Percentiles rank a stretch among this genome's conserved stretches.
Evolutionary conservation across 2,113 vertebrate genomes (phyloP).

Genomic region (Petrocephalus microphthalmus): DNA sequence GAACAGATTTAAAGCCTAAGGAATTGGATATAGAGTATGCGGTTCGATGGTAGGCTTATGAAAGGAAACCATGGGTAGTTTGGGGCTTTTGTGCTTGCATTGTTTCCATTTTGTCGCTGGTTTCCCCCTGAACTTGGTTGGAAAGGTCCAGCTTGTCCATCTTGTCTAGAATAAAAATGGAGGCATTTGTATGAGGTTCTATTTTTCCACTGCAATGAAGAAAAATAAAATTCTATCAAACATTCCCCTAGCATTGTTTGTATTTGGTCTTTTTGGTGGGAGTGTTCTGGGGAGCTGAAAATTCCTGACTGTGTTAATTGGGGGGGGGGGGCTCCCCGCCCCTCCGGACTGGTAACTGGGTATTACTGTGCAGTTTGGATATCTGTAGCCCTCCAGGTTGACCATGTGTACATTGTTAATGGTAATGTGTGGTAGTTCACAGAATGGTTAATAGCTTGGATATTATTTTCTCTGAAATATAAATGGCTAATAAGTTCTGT

Average conservation of each 20-base stretch:
- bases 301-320: not conserved
- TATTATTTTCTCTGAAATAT: not conserved
- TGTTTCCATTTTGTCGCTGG: slow-evolving; percentile 56
- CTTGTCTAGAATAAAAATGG: slow-evolving; percentile 50
- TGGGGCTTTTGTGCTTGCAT: slow-evolving; percentile 63
- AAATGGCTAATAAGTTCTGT: not conserved
- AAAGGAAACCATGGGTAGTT: slow-evolving; percentile 15
- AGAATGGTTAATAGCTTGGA: not conserved
- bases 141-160: slow-evolving; percentile 52
- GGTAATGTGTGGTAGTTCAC: not conserved
- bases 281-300: not conserved
- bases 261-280: slow-evolving; percentile 53
- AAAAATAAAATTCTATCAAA: slow-evolving; percentile 86
- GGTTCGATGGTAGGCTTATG: slow-evolving; percentile 11
- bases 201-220: slow-evolving; percentile 97
- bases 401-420: not conserved
- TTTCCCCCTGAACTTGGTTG: slow-evolving; percentile 72
- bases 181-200: slow-evolving; percentile 93
- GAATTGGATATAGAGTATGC: not conserved
- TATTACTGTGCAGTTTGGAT: not conserved
- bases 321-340: not conserved
- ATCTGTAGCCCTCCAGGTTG: not conserved
- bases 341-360: slow-evolving; percentile 3
- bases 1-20: slow-evolving; percentile 56
- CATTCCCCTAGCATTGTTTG: slow-evolving; percentile 76